A percentile compares a stretch with the other conserved stretches of the same genome.
Conservation (phyloP, 2,113 vertebrate genomes). For the Vulpes vulpes region DNA sequence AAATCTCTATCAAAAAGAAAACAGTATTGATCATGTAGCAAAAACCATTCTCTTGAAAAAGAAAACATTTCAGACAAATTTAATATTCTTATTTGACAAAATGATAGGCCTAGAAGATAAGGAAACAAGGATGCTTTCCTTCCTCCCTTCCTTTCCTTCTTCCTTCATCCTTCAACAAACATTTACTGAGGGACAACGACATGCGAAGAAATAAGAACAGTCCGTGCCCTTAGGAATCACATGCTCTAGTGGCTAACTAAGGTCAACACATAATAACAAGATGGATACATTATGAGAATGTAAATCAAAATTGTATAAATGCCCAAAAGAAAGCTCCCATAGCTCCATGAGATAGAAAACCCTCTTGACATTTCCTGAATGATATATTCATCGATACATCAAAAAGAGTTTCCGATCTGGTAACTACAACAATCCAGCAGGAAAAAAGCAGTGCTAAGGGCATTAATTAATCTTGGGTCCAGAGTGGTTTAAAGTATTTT, state of each 20-base stretch:
- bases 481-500: conserved; percentile 26
- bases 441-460: neutral
- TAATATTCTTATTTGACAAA: conserved; percentile 44
- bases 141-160: neutral
- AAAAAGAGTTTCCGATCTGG: conserved; percentile 18
- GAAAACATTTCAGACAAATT: conserved; percentile 17
- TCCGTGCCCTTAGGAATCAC: neutral
- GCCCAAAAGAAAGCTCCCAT: neutral
- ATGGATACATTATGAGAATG: neutral
- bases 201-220: neutral
- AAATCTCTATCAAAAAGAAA: conserved; percentile 41
- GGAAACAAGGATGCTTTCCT: neutral
- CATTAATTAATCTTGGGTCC: neutral
- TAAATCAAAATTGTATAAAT: neutral
- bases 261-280: conserved; percentile 7
- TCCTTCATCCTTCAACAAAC: neutral
- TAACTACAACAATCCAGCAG: neutral
- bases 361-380: neutral
- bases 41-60: neutral
- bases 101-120: neutral
- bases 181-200: neutral
- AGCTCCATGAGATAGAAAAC: neutral
- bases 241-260: neutral
- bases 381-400: neutral
- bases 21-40: neutral